Evolutionary conservation across 1,140 invertebrate species (phyloP), one percentile per base, ranked within the genome.

Genomic region (Drosophila oshimai): DNA sequence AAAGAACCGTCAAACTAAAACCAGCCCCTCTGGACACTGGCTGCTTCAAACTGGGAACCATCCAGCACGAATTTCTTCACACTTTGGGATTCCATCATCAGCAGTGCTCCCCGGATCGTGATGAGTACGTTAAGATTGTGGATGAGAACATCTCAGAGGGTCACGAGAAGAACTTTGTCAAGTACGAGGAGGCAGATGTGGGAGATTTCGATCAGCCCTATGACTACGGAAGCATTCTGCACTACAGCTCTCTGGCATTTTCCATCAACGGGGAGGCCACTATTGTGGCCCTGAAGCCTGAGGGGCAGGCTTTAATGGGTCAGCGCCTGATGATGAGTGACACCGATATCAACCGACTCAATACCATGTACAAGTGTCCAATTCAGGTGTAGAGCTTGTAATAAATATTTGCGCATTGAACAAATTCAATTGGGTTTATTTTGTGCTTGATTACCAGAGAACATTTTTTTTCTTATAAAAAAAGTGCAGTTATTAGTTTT

Each of bases 81-180:
- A 74, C 94, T 0, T 88, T 95, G 9, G 95, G 95, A 0, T 95
- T 95, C 74, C 93, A 93, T 75, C 94, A 96, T 75, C 95, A 96
- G 91, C 95, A 96, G 86, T 94, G 94, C 74, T 92, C 94, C 4
- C 90, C 92, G 1, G 93, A 96, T 86, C 91, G 95, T 46, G 95
- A 96, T 76, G 91, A 94, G 1, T 96, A 92, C 75, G 93, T 96
- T 0, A 89, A 90, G 6, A 93, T 96, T 36, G 72, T 93, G 1
- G 94, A 93, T 91, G 92, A 94, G n/a, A 96, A 96, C 70, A 95
- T 96, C 26, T 86, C 93, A 15, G 74, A 76, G 89, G 93, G 91
- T 0, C 91, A 89, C 31, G 91, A 92, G 60, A 76, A 91, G 17
- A 94, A 94, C 65, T 94, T 94, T 69, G 89, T 91, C 2, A 94